A percentile compares a stretch with the other conserved stretches of the same genome.
Conservation (phyloP, 1,140 invertebrate genomes). For the Metaphire vulgaris region DNA sequence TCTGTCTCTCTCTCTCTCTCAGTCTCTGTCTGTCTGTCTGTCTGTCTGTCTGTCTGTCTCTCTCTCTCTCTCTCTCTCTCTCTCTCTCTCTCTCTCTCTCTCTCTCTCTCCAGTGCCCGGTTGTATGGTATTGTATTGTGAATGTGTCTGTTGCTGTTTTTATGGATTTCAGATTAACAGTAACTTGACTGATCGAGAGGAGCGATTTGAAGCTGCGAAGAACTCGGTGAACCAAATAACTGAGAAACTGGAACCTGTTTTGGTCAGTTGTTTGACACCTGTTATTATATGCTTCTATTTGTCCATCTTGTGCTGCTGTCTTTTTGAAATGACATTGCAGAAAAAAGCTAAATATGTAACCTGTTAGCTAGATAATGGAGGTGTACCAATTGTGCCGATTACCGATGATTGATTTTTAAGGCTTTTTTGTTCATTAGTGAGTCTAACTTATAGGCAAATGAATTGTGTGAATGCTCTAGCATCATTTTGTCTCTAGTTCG, state of each 20-base stretch:
- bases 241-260: constrained; percentile 59
- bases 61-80: too few relatives aligned
- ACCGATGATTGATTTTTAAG: not conserved
- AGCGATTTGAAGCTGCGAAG: constrained; percentile 56
- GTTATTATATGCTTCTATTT: constrained; percentile 1
- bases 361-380: not conserved
- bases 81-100: too few relatives aligned
- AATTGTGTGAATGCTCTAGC: not conserved
- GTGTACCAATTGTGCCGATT: not conserved
- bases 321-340: not conserved
- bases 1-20: too few relatives aligned
- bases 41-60: too few relatives aligned
- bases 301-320: too few relatives aligned
- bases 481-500: too few relatives aligned
- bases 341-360: not conserved
- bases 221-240: constrained; percentile 58
- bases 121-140: too few relatives aligned
- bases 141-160: not conserved
- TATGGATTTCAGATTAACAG: constrained; percentile 35
- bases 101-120: too few relatives aligned
- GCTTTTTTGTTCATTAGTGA: not conserved
- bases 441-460: not conserved
- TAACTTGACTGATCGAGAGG: constrained; percentile 58
- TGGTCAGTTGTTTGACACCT: constrained; percentile 37
- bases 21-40: too few relatives aligned